Conservation (phyloP, 2,113 vertebrate genomes). For the Macrotis lagotis region DNA sequence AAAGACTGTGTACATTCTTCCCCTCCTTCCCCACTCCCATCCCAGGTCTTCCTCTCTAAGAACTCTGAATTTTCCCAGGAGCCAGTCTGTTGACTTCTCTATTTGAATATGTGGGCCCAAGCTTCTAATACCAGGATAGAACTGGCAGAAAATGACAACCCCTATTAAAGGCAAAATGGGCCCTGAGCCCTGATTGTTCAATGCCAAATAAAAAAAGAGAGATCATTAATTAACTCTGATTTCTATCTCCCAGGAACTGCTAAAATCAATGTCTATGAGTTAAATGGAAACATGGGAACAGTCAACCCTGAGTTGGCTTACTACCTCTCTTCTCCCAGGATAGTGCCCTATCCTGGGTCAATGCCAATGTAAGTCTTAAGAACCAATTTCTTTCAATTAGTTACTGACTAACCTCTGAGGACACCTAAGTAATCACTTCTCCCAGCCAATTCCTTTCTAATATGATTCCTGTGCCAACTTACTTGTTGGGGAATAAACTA, state of each 20-base stretch:
- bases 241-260: neutral
- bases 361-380: neutral
- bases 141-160: neutral
- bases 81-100: neutral
- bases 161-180: neutral
- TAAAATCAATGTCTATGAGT: neutral
- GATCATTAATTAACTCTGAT: neutral
- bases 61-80: neutral
- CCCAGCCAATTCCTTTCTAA: neutral
- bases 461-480: neutral
- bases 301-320: neutral
- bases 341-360: neutral
- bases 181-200: neutral
- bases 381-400: neutral
- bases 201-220: neutral
- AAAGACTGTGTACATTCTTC: too few relatives aligned
- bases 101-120: neutral
- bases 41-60: neutral
- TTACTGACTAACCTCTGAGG: neutral
- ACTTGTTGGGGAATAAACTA: neutral
- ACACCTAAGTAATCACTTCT: neutral
- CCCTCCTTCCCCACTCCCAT: neutral
- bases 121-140: neutral
- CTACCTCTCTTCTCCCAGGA: neutral
- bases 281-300: neutral